Evolutionary conservation across 2,797 vertebrate genomes (phyloP).

Genomic region (Echiichthys vipera): DNA sequence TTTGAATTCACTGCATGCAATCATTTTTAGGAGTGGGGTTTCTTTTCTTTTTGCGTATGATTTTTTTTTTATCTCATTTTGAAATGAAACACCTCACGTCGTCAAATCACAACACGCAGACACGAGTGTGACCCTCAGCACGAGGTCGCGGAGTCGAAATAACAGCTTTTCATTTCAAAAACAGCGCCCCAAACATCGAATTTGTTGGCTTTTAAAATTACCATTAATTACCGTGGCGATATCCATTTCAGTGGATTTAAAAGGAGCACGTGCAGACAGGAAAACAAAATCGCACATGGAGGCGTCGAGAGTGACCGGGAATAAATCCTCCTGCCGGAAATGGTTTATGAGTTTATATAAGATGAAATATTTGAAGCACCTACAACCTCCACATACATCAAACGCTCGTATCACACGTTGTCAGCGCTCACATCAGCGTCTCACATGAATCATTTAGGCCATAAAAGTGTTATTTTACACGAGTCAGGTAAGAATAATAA

Average conservation of each 20-base stretch:
- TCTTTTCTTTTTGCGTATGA: conserved; percentile 2
- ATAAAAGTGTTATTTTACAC: conserved; percentile 32
- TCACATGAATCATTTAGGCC: conserved; percentile 20
- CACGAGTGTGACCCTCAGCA: neutral
- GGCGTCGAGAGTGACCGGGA: neutral
- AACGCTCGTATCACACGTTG: conserved; percentile 3
- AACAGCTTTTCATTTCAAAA: neutral
- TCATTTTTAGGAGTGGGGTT: neutral
- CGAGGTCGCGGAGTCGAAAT: conserved; percentile 8
- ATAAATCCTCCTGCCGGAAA: neutral
- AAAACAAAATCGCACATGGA: neutral
- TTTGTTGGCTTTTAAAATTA: neutral
- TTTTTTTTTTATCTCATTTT: conserved; percentile 29
- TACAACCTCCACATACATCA: conserved; percentile 2
- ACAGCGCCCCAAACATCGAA: neutral
- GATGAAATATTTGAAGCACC: conserved; percentile 24
- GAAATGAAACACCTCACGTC: conserved; percentile 56
- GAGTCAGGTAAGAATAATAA: neutral
- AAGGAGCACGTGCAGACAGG: no score
- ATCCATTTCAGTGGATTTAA: neutral
- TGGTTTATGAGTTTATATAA: conserved; percentile 7
- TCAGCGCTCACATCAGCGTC: neutral
- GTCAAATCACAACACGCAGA: conserved; percentile 18
- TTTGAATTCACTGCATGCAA: neutral
- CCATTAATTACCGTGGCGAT: neutral